Conservation (phyloP, 2,797 vertebrate species). For the Aratinga solstitialis region DNA sequence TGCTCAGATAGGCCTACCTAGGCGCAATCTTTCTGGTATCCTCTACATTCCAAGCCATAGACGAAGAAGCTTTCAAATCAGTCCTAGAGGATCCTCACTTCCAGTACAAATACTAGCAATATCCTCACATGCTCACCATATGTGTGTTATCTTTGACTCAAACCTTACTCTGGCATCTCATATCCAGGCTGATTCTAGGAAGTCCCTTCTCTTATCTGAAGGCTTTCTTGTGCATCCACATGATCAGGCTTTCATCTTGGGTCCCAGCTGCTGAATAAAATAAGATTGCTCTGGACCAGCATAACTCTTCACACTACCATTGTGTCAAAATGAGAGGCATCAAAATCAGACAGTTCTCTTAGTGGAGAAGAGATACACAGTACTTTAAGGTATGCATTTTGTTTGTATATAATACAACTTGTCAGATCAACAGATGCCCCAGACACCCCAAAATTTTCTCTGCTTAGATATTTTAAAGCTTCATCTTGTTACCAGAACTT, state of each 20-base stretch:
- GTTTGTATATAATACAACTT: background rate
- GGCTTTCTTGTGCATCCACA: background rate
- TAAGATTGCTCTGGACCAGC: background rate
- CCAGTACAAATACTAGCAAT: background rate
- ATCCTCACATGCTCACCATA: background rate
- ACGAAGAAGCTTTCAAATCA: background rate
- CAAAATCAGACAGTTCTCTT: background rate
- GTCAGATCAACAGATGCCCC: background rate
- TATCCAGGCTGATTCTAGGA: background rate
- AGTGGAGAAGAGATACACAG: background rate
- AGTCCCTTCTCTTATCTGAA: background rate
- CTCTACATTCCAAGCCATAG: background rate
- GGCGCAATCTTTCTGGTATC: background rate
- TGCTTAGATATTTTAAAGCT: constrained; percentile 13
- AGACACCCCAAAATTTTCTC: background rate
- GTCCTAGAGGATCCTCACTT: background rate
- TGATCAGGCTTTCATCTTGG: background rate
- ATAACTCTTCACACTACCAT: background rate
- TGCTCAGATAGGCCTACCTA: background rate
- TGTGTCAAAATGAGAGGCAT: background rate
- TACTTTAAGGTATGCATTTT: background rate
- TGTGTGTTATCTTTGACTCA: background rate
- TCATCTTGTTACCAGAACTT: background rate
- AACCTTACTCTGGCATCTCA: background rate
- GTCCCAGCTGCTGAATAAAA: background rate